Percentiles rank a stretch among this genome's conserved stretches.
These are phyloP conservation scores for Cheilosia scutellata DNA, from an alignment of 2,888 invertebrate genomes.

Conservation along the genomic window DNA sequence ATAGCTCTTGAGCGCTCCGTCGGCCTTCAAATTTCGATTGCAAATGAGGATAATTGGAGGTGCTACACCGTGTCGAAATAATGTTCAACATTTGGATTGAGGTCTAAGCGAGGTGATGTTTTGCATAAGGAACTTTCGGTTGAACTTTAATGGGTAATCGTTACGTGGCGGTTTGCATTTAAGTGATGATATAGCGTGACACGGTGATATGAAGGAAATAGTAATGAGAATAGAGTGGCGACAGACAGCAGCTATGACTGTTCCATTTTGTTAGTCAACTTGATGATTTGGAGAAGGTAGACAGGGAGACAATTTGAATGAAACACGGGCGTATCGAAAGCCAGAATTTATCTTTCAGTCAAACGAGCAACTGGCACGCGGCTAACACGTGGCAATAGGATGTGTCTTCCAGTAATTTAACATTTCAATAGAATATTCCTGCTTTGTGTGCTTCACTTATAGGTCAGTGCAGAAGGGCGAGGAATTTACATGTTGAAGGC, in stretches of 20 bases:
- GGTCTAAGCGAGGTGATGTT: slow-evolving; percentile 11
- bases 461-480: no score
- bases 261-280: neutral
- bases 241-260: neutral
- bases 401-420: neutral
- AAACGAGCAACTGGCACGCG: neutral
- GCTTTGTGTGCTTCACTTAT: no score
- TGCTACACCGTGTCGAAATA: slow-evolving; percentile 45
- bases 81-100: slow-evolving; percentile 42
- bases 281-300: neutral
- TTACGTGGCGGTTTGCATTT: neutral
- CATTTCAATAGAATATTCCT: no score
- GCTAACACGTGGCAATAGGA: neutral
- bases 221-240: neutral
- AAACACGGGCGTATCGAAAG: neutral
- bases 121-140: slow-evolving; percentile 18
- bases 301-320: neutral
- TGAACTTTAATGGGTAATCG: slow-evolving; percentile 6
- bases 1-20: slow-evolving; percentile 9
- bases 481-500: no score
- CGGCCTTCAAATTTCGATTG: slow-evolving; percentile 53
- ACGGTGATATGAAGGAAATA: slow-evolving; percentile 3
- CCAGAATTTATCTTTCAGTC: no score
- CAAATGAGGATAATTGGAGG: slow-evolving; percentile 53
- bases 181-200: slow-evolving; percentile 14